Percentiles rank a stretch among this genome's conserved stretches.
phyloP scores from a whole-genome alignment of 2,797 vertebrate genomes.

The Epinephelus malabaricus region DNA sequence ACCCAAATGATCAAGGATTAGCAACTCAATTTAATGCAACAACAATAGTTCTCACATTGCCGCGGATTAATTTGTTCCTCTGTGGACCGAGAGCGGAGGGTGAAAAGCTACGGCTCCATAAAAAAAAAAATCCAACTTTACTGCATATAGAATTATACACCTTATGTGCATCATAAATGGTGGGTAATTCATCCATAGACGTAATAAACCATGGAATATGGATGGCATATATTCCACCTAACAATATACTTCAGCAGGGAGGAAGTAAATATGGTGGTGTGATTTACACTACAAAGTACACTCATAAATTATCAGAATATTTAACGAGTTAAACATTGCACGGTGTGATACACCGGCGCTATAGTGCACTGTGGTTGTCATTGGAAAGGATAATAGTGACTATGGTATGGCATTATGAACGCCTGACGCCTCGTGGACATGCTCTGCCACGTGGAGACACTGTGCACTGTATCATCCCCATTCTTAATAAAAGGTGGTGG shows the following conservation, averaged over 20 bases:
- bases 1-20: conserved; percentile 57
- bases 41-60: conserved; percentile 54
- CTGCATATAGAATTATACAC: conserved; percentile 85
- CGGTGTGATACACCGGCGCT: conserved; percentile 45
- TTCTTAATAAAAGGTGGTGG: conserved; percentile 91
- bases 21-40: conserved; percentile 49
- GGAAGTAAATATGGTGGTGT: conserved; percentile 81
- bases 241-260: conserved; percentile 80
- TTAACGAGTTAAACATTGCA: conserved; percentile 80
- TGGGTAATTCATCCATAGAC: conserved; percentile 81
- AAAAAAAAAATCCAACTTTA: conserved; percentile 78
- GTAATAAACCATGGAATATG: conserved; percentile 85
- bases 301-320: conserved; percentile 82
- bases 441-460: conserved; percentile 80
- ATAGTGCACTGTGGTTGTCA: conserved; percentile 48
- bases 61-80: conserved; percentile 64
- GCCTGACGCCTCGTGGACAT: conserved; percentile 76
- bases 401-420: conserved; percentile 61
- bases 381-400: conserved; percentile 66
- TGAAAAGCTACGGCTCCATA: conserved; percentile 77
- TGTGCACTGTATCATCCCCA: conserved; percentile 88
- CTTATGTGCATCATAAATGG: conserved; percentile 87
- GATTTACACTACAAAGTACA: conserved; percentile 84
- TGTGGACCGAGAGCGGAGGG: conserved; percentile 43
- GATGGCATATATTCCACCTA: conserved; percentile 82